Conservation (phyloP, 2,113 vertebrate species). For the Naja naja region DNA sequence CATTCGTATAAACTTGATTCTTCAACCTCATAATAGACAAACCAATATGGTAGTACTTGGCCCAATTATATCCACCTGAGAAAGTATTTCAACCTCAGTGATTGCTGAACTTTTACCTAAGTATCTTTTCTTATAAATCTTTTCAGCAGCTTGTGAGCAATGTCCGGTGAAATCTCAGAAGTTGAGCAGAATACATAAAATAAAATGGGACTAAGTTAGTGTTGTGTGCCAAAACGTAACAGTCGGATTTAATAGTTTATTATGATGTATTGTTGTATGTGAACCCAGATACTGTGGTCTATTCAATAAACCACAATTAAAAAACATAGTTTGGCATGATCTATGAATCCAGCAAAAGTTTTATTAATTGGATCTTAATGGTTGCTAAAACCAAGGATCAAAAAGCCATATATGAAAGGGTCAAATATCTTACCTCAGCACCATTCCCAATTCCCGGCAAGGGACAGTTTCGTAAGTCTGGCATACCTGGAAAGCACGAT, state of each 20-base stretch:
- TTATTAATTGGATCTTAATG: background rate
- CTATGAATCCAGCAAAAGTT: background rate
- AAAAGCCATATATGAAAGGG: background rate
- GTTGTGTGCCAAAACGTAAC: background rate
- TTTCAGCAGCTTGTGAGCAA: background rate
- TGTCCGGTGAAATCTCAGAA: background rate
- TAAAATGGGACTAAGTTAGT: background rate
- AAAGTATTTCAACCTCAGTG: background rate
- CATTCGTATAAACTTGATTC: background rate
- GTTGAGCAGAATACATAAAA: background rate
- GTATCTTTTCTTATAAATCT: background rate
- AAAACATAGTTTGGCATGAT: background rate
- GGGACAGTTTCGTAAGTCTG: slow-evolving; percentile 75
- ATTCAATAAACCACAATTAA: background rate
- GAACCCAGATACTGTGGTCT: background rate
- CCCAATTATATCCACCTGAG: background rate
- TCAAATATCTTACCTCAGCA: slow-evolving; percentile 69
- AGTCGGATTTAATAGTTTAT: background rate
- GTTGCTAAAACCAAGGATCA: background rate
- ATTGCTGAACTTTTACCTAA: background rate
- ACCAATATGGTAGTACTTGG: background rate
- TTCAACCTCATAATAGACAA: background rate
- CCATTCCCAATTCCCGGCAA: slow-evolving; percentile 70
- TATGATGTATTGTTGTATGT: background rate
- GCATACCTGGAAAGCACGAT: slow-evolving; percentile 72